Evolutionary conservation across 2,797 vertebrate species (phyloP), one percentile per base, ranked within the genome.

Genomic region (Carcharodon carcharias): DNA sequence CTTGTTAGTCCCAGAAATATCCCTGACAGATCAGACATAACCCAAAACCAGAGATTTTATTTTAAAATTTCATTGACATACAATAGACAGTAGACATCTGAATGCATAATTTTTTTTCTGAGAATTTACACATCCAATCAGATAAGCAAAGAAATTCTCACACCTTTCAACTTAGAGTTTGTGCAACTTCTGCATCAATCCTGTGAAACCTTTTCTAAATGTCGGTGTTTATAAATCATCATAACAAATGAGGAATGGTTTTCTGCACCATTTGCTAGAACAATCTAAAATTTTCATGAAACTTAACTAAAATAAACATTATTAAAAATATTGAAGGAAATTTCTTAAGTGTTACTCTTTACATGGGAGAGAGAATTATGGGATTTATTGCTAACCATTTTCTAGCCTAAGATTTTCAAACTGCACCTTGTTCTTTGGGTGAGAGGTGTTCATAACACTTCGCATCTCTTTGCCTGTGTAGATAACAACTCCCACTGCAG

Each of bases 401-500:
- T 56, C 69, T 56, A 18, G 28, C 6, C 28, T 7, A 77, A 67
- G 61, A 65, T 45, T 93, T 40, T 65, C 91, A 93, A 93, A 93
- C 97, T 77, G 96, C 98, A 99, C 99, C 99, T 99, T 99, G 97
- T 99, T 99, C 45, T 99, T 98, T 0, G 99, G 99, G 97, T 99
- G 99, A 71, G 99, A 99, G 77, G 99, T 98, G 94, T 99, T 99
- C 99, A 99, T 99, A 96, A 99, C 99, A 40, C 99, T 99, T 96
- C 99, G 98, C 96, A 99, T 98, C 40, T 99, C 99, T 97, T 98
- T 98, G n/a, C 99, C 99, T 0, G 99, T 99, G 97, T 99, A 99
- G 96, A 99, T 98, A 96, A 99, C 99, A 54, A 99, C 99, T 96
- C 99, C 99, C 96, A 99, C 99, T 87, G 99, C 98, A 0, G 99